Base-by-base conservation (phyloP, 2,113 vertebrate genomes). In the Hemiscyllium ocellatum region DNA sequence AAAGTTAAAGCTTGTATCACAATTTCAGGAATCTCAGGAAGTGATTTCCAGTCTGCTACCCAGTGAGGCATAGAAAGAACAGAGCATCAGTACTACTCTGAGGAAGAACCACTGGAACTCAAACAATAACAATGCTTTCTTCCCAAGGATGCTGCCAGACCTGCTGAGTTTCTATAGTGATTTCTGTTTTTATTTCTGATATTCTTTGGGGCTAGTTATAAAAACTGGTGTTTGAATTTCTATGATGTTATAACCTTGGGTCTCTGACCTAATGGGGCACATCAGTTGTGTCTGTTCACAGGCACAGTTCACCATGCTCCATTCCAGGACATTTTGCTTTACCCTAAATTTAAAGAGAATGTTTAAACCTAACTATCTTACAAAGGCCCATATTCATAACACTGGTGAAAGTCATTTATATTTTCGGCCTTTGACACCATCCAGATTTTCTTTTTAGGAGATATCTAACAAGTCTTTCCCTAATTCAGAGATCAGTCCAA, bases 401-500 rank as follows among this genome's bases (percentile, higher is more conserved):
- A n/a, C 26, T 33, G 10, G 17, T 93, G 19, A 68, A 66, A 93
- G 15, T 22, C n/a, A 66, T 37, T 37, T n/a, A 15, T 93, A 42
- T 19, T 37, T 93, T 66, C 33, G 22, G 61, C n/a, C 20, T 66
- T 93, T 61, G 33, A 65, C 4, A 93, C 19, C n/a, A n/a, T 17
- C n/a, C 61, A 93, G 7, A 5, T 37, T 22, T 68, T 37, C 20
- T 26, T 0, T 3, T 3, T 8, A 17, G 61, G n/a, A 42, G 66
- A 42, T 22, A 61, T 0, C 17, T 61, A 93, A 20, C 17, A 93
- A 68, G 33, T 7, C 8, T 66, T 4, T 20, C 24, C 19, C 19
- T 86, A 86, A 61, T 91, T n/a, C 56, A n/a, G 33, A 19, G 87
- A 65, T 90, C 87, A 91, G 56, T 15, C 87, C 87, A 91, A 61